Evolutionary conservation across 1,140 invertebrate genomes (phyloP), one percentile per base, ranked within the genome.

Genomic region (Portunus trituberculatus): DNA sequence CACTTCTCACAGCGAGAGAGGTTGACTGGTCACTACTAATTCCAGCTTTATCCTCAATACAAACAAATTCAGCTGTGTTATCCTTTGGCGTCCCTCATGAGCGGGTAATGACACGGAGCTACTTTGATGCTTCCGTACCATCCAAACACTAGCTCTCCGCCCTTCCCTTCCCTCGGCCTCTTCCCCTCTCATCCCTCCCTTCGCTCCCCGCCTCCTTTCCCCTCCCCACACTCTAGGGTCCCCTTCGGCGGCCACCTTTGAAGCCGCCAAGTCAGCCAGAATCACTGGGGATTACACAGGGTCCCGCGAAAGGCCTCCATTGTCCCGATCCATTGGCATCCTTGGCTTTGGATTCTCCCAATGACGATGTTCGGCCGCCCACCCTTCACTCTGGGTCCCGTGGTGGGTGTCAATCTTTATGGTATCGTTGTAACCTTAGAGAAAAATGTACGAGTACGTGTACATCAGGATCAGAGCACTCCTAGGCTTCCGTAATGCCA

Each of bases 31-130:
- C 86, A 89, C 93, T 94, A 52, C n/a, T 83, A 48, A 94, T 46
- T 59, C 91, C 20, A 29, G 10, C 29, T 95, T 52, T 95, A 92
- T 95, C 94, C 76, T 32, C 91, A 88, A 32, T 76, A 20, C 91
- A 92, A 92, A 95, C 59, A 92, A 31, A 88, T 67, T 95, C 94
- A 95, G 94, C 94, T 95, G 94, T 95, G 94, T 95, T 95, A 87
- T 95, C 84, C 86, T 95, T 95, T 20, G 88, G 91, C 32, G 83
- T 45, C 83, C 20, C 94, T 93, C 94, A 84, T 31, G 76, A 91
- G 83, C 39, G 91, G 14, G 48, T 90, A 82, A 88, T 93, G 91
- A 95, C 84, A 89, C 48, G 25, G 39, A 67, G 90, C 31, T 86
- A 87, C 88, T 94, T 91, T 94, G 93, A 94, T 46, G 88, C 93